Base-by-base conservation (phyloP, 2,113 vertebrate species). In the Thomomys bottae region DNA sequence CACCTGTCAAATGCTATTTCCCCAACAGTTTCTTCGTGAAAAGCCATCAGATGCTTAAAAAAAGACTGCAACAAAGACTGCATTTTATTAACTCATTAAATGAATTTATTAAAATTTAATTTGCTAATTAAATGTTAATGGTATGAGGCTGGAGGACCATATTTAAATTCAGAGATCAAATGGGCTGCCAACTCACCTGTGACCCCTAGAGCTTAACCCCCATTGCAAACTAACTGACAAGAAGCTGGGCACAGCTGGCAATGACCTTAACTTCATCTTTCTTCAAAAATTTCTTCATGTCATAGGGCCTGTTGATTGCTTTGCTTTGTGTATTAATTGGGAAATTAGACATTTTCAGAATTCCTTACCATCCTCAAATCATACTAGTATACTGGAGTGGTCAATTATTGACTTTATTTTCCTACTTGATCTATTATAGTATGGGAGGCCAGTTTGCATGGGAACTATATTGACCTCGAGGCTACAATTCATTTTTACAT, bases 101-200 rank as follows among this genome's bases (percentile, higher is more conserved):
- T 54, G 18, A 54, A 54, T 54, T 20, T 54, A 54, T 54, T 54
- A 54, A 61, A 61, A 61, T 61, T 61, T 61, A 61, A 26, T 61
- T 61, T 20, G 38, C 70, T 57, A 38, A 38, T 59, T 89, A 73
- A 81, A 28, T 76, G 64, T 54, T 76, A 87, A 81, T 49, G 30
- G 30, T 40, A 32, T 1, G 18, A n/a, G 38, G 5, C 8, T 14
- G 78, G 40, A 28, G 70, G 34, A 15, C 28, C 6, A 45, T 30
- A 26, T 8, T 71, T 15, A 57, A 23, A 42, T 63, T 61, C 7
- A 20, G 15, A 82, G 24, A 54, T 34, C 10, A 57, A 1, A 2
- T 8, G 49, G 1, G 4, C 32, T 30, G 40, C 57, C 38, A 67
- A 7, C 32, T 40, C 28, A 32, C 1, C 5, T 67, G 11, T n/a